These are phyloP conservation scores for Acanthiza pusilla DNA, from an alignment of 2,797 vertebrate species.

Conservation along the genomic window DNA sequence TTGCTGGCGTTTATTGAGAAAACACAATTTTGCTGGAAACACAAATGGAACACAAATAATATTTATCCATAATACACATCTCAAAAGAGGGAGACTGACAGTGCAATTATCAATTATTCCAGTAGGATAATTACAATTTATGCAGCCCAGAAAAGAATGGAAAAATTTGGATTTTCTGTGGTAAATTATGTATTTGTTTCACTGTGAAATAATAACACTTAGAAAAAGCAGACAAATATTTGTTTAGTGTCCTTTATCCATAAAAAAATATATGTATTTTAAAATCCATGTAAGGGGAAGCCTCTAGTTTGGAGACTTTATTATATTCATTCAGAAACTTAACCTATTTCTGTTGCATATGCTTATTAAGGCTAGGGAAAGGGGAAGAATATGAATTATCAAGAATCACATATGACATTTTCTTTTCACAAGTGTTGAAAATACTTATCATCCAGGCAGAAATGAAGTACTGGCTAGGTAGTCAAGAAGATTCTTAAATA, in stretches of 20 bases:
- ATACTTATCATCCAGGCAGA: background rate
- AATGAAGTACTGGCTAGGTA: background rate
- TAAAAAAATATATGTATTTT: background rate
- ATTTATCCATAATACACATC: background rate
- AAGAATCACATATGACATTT: background rate
- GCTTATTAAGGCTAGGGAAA: background rate
- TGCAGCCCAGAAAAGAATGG: background rate
- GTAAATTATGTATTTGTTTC: background rate
- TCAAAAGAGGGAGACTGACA: background rate
- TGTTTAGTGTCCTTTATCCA: background rate
- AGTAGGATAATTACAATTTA: background rate
- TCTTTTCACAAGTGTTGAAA: background rate
- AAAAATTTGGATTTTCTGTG: background rate
- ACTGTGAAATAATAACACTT: background rate
- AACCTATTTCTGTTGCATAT: background rate
- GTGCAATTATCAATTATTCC: background rate
- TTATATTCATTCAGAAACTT: background rate
- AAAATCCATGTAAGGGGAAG: background rate
- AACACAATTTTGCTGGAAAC: background rate
- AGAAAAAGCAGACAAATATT: background rate
- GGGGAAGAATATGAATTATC: background rate
- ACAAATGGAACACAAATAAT: background rate
- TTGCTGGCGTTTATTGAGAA: background rate
- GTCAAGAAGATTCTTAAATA: background rate
- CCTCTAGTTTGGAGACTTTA: background rate